Base-by-base conservation (phyloP, 2,113 vertebrate species). In the Gopherus evgoodei region DNA sequence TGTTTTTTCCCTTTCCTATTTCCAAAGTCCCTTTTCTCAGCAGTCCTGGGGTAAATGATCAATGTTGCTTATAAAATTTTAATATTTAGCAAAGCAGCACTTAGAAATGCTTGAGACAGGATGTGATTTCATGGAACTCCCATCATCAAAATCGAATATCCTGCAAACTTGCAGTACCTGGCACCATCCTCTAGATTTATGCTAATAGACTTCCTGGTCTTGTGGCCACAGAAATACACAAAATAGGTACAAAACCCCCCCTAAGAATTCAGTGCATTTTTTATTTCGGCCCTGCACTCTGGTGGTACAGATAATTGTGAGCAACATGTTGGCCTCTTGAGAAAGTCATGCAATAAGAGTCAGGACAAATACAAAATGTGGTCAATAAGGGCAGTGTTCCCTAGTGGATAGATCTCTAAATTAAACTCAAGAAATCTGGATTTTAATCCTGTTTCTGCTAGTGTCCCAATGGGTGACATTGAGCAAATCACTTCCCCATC, bases 1-100 rank as follows among this genome's bases (percentile, higher is more conserved):
- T 6, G 13, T 14, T 85, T 93, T 90, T 44, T 53, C 42, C n/a
- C 5, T 31, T 94, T 93, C 80, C 93, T 14, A 42, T 90, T 95
- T 93, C 50, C 35, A 85, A 13, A 25, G 22, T 83, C 14, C 54
- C 19, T 91, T 35, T 88, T 82, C 7, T 90, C 11, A 0, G 0
- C 65, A 76, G 12, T 83, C 95, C 65, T 44, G 65, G 94, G 81
- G 87, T 29, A 59, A 79, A 65, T 22, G 65, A 88, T 6, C 7
- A 50, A 50, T 56, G 29, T n/a, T 91, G 72, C 22, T 44, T 44
- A 27, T 42, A 69, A 42, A 94, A 93, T 25, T 44, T 27, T 38
- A 1, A n/a, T 85, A 8, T 56, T 35, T 10, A 17, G 91, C 47
- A 47, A 50, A 6, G 14, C n/a, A 69, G 52, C 57, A 91, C 21